Base-by-base conservation (phyloP, 2,888 invertebrate genomes). In the Cephus pulcher region DNA sequence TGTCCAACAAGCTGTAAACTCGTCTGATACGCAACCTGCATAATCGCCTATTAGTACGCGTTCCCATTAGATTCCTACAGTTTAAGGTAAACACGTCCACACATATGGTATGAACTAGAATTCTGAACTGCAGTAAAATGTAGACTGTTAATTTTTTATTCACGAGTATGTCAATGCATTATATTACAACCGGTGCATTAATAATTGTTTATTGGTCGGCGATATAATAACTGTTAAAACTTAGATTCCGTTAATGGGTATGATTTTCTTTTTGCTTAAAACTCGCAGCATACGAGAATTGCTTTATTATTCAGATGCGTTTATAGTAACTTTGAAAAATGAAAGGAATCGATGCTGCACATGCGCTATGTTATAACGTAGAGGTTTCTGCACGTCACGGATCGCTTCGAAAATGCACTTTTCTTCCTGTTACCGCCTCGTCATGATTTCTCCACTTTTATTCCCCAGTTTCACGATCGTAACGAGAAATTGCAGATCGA, bases 381-480 rank as follows among this genome's bases (percentile, higher is more conserved):
- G 56, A 23, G 56, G 56, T 56, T 23, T 56, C 56, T 56, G 56
- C 23, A 23, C 56, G 56, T 56, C 56, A 56, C 56, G 56, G 56
- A 23, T 56, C 56, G 56, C 23, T 56, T 56, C 56, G 56, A 56
- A 56, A 56, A 71, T 30, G 3, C 34, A 71, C 74, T 35, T 35
- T 34, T 74, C 34, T 74, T 34, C 34, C 37, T 3, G 34, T 30
- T 74, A 23, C 74, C 15, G 35, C 0, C 30, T 34, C 74, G 23
- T 30, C 30, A 35, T 30, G 74, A 71, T 74, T 74, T 74, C 74
- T 33, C 35, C 37, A 74, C 74, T 74, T 74, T 74, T 74, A 37
- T 74, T 35, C 35, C 15, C 35, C 35, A 35, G 74, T 74, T 74
- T 23, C 35, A 74, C 37, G 74, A 35, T 34, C 37, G 37, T 34